Percentiles rank a stretch among this genome's conserved stretches.
Evolutionary conservation across 2,888 invertebrate genomes (phyloP).

Genomic region (Agrenia bidenticulata): DNA sequence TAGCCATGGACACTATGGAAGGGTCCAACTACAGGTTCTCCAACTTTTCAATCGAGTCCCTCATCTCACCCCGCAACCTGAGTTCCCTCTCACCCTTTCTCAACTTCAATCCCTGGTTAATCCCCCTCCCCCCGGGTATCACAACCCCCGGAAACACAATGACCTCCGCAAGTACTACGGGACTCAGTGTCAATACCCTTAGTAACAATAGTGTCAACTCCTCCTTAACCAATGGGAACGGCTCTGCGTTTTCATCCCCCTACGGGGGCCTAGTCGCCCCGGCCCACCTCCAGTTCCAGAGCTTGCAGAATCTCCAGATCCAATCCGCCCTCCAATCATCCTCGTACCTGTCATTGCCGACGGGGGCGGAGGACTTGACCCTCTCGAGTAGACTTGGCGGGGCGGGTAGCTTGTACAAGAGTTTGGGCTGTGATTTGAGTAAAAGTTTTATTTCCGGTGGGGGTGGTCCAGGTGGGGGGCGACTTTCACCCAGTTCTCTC

Average conservation of each 20-base stretch:
- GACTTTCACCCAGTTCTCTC: constrained; percentile 21
- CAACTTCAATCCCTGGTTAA: constrained; percentile 51
- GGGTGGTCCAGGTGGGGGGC: constrained; percentile 25
- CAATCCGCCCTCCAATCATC: too few relatives aligned
- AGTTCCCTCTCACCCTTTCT: constrained; percentile 32
- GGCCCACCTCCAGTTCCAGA: background rate
- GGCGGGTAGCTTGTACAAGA: constrained; percentile 11
- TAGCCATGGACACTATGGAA: constrained; percentile 37
- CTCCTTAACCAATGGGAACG: constrained; percentile 8
- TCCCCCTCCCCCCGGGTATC: constrained; percentile 38
- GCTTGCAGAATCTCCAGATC: too few relatives aligned
- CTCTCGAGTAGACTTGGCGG: constrained; percentile 29
- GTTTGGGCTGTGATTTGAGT: too few relatives aligned
- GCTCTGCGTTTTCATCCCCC: constrained; percentile 21
- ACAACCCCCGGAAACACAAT: constrained; percentile 33
- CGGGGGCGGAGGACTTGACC: constrained; percentile 46
- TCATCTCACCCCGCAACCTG: constrained; percentile 50
- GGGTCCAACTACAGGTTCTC: constrained; percentile 44
- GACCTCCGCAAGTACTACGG: constrained; percentile 18
- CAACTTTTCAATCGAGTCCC: constrained; percentile 52
- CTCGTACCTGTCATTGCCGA: constrained; percentile 17
- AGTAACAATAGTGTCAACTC: too few relatives aligned
- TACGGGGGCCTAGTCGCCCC: constrained; percentile 14
- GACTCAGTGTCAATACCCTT: too few relatives aligned
- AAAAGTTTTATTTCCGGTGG: constrained; percentile 9